phyloP scores from a whole-genome alignment of 2,113 vertebrate species.

The Sapayoa aenigma region DNA sequence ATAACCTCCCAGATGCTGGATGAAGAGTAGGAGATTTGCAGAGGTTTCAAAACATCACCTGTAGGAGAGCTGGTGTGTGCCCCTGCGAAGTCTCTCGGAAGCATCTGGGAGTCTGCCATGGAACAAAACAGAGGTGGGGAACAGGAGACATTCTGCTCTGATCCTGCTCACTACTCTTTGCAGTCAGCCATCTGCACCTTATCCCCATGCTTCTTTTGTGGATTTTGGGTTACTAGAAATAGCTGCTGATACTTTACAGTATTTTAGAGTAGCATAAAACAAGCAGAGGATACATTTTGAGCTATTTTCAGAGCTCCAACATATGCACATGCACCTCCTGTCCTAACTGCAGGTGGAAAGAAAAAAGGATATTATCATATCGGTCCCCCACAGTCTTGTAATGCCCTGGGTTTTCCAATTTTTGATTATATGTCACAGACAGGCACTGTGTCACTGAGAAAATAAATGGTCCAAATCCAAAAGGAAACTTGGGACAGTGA shows the following conservation, averaged over 20 bases:
- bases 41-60: not conserved
- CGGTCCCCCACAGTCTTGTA: not conserved
- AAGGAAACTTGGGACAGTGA: not conserved
- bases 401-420: not conserved
- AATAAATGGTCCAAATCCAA: not conserved
- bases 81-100: not conserved
- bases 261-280: not conserved
- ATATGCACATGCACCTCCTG: not conserved
- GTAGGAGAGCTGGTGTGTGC: not conserved
- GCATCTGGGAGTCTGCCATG: not conserved
- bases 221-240: not conserved
- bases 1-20: not conserved
- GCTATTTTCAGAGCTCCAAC: not conserved
- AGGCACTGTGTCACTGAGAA: not conserved
- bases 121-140: not conserved
- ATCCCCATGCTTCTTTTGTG: not conserved
- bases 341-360: not conserved
- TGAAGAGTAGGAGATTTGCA: not conserved
- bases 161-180: not conserved
- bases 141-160: not conserved
- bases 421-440: not conserved
- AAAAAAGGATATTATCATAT: not conserved
- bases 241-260: not conserved
- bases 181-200: not conserved
- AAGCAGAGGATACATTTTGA: not conserved